Base-by-base conservation (phyloP, 2,797 vertebrate species). In the Passerculus sandwichensis region DNA sequence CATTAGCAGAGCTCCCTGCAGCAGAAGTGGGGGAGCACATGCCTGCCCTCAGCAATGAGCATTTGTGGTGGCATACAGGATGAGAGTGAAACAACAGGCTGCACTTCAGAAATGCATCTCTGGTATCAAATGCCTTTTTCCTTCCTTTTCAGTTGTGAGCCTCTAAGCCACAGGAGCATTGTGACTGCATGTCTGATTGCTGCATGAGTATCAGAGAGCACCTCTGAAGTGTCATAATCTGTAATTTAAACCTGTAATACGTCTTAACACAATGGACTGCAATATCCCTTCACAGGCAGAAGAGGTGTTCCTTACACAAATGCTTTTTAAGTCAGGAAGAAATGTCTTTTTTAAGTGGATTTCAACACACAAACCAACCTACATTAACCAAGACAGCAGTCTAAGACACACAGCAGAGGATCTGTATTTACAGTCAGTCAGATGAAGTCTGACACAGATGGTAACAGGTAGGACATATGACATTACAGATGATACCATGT, bases 391-490 rank as follows among this genome's bases (percentile, higher is more conserved):
- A 85, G 29, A 67, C 38, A 81, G 36, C 3, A 0, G 45, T 69
- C 50, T 88, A 73, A 87, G 65, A 66, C 30, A 88, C 1, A 6
- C 45, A 40, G 75, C 50, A 86, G 32, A 89, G 53, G 15, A 75
- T 74, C 66, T 74, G 57, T 51, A 65, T 78, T 85, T 94, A 79
- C 59, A 85, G 66, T 36, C 74, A 90, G 67, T 40, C 40, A 75
- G 69, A 85, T 57, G 44, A 91, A 76, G 64, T 60, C 67, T 62
- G 29, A 93, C 59, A 73, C 66, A 75, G 78, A 81, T 50, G 21
- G 70, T 74, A 88, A 89, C 48, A 91, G 30, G 64, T 59, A 85
- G 82, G 88, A 92, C 74, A 94, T 79, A 66, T 89, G 91, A 94
- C 86, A 92, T 94, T 82, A 95, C 2, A 11, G 87, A 89, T 42